phyloP scores from a whole-genome alignment of 2,888 invertebrate genomes.

The Leucania comma region DNA sequence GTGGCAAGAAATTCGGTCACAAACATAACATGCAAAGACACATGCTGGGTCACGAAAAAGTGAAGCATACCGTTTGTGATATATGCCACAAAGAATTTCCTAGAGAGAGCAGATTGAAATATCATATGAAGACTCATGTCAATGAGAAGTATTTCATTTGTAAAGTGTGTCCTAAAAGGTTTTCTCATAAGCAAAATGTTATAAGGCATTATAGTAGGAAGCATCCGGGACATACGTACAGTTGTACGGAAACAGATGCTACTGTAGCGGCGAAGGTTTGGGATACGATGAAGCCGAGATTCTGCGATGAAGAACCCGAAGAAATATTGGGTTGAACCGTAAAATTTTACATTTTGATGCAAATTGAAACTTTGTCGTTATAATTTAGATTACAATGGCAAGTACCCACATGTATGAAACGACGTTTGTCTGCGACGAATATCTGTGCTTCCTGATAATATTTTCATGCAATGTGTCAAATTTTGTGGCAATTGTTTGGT shows the following conservation, averaged over 20 bases:
- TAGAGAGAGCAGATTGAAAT: conserved; percentile 77
- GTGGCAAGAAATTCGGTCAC: conserved; percentile 76
- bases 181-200: conserved; percentile 82
- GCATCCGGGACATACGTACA: conserved; percentile 76
- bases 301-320: conserved; percentile 59
- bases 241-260: conserved; percentile 76
- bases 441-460: no score
- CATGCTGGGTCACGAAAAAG: conserved; percentile 71
- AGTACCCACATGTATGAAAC: not conserved
- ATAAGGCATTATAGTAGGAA: conserved; percentile 79
- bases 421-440: not conserved
- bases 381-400: no score
- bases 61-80: conserved; percentile 77
- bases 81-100: conserved; percentile 81
- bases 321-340: conserved; percentile 54
- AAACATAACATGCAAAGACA: conserved; percentile 83
- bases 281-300: conserved; percentile 71
- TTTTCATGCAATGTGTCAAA: not conserved
- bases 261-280: conserved; percentile 76
- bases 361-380: no score
- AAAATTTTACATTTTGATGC: no score
- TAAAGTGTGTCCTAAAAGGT: conserved; percentile 75
- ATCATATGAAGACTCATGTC: conserved; percentile 80
- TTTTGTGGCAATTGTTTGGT: not conserved
- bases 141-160: conserved; percentile 80